Percentiles rank a stretch among this genome's conserved stretches.
Evolutionary conservation across 2,113 vertebrate species (phyloP).

Genomic region (Serilophus lunatus): DNA sequence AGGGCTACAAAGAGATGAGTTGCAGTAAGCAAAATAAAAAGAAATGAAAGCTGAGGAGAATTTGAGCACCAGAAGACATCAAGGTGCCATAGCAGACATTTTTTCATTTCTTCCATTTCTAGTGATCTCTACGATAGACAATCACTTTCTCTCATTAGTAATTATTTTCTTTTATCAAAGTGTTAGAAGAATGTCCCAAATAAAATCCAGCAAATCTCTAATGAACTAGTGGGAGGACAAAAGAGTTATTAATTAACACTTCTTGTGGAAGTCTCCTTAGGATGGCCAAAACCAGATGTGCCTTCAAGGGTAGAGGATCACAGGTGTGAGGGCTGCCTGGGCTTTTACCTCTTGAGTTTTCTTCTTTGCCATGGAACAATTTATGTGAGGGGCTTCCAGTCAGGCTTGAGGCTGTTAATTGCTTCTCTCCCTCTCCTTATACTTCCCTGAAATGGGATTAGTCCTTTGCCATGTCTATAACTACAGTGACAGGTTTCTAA

Average conservation of each 20-base stretch:
- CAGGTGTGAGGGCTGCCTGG: neutral
- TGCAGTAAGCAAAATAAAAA: neutral
- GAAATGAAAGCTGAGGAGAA: neutral
- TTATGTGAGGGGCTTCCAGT: rapidly evolving
- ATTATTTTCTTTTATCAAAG: neutral
- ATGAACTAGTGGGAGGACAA: neutral
- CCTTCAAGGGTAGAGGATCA: neutral
- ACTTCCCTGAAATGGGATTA: neutral
- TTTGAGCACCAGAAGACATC: neutral
- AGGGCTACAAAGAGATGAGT: neutral
- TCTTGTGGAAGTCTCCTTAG: neutral
- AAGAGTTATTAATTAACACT: neutral
- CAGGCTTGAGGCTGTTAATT: no score
- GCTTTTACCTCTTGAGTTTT: neutral
- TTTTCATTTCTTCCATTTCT: neutral
- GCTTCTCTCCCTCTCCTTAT: neutral
- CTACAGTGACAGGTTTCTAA: neutral
- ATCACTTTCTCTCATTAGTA: neutral
- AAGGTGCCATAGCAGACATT: neutral
- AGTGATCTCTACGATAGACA: neutral
- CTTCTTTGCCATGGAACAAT: neutral
- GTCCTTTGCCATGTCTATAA: neutral
- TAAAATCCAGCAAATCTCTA: neutral
- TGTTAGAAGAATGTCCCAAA: neutral
- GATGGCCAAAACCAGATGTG: neutral